These are phyloP conservation scores for Patella ulyssiponensis DNA, from an alignment of 2,888 invertebrate species.

Conservation along the genomic window DNA sequence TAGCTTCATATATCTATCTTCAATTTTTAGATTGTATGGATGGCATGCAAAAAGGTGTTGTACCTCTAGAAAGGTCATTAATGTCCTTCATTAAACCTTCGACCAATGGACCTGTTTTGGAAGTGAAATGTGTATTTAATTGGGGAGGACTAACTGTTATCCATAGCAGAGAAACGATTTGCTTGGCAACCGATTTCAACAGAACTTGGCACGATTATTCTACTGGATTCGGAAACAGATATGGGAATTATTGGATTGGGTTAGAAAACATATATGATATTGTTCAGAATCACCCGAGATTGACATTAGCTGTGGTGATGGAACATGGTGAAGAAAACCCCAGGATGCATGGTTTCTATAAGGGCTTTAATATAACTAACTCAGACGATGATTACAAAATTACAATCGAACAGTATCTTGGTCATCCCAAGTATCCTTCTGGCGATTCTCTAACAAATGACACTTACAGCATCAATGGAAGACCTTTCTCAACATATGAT, in stretches of 20 bases:
- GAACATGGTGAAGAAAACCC: neutral
- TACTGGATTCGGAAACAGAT: neutral
- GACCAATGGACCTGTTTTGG: neutral
- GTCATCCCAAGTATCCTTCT: neutral
- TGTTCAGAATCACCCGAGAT: neutral
- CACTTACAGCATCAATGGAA: neutral
- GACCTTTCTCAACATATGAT: neutral
- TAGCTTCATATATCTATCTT: too few relatives aligned
- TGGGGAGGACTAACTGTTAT: neutral
- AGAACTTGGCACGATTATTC: neutral
- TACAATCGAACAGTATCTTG: neutral
- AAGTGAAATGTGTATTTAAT: neutral
- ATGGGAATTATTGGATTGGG: slow-evolving; percentile 1
- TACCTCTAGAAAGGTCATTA: neutral
- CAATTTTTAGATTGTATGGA: neutral
- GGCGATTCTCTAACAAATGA: neutral
- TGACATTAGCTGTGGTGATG: neutral
- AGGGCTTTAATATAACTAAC: neutral
- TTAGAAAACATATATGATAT: neutral
- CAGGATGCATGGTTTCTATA: neutral
- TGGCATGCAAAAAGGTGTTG: neutral
- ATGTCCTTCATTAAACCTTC: neutral
- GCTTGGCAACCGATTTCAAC: neutral
- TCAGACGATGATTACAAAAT: neutral
- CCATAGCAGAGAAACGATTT: neutral